Conservation (phyloP, 1,140 invertebrate species). For the Anthonomus grandis region DNA sequence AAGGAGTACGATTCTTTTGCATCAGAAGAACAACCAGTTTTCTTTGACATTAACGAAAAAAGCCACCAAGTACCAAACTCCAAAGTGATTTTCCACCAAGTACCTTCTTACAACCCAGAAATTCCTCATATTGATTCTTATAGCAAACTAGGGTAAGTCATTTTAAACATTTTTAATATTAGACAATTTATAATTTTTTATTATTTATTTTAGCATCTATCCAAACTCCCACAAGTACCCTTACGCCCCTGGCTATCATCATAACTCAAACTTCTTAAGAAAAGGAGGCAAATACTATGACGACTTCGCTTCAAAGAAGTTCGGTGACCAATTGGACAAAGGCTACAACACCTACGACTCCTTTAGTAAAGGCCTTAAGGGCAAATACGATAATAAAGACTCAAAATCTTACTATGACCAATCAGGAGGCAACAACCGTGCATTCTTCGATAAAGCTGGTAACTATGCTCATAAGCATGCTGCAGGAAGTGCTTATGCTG, state of each 20-base stretch:
- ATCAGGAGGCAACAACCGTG: conserved; percentile 45
- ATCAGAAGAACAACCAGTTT: background rate
- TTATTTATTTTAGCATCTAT: conserved; percentile 2
- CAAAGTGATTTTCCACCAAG: too few species aligned
- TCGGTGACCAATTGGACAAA: conserved; percentile 50
- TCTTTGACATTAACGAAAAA: background rate
- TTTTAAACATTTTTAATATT: too few species aligned
- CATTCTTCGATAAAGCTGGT: conserved; percentile 46
- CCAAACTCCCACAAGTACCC: conserved; percentile 5
- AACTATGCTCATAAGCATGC: conserved; percentile 47
- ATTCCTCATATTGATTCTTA: background rate
- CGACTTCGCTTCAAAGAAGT: conserved; percentile 42
- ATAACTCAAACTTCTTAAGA: conserved; percentile 19
- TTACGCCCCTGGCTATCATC: conserved; percentile 8
- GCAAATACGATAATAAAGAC: conserved; percentile 48
- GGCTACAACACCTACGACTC: conserved; percentile 47
- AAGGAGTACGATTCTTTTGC: background rate
- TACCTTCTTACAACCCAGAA: background rate
- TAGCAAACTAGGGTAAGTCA: conserved; percentile 1
- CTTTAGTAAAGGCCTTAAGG: conserved; percentile 50
- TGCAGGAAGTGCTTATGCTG: conserved; percentile 45
- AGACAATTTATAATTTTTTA: background rate
- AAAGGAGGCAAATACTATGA: conserved; percentile 36
- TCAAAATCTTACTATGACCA: conserved; percentile 50
- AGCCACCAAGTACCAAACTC: background rate